phyloP scores from a whole-genome alignment of 2,113 vertebrate genomes.

The Acanthisitta chloris region DNA sequence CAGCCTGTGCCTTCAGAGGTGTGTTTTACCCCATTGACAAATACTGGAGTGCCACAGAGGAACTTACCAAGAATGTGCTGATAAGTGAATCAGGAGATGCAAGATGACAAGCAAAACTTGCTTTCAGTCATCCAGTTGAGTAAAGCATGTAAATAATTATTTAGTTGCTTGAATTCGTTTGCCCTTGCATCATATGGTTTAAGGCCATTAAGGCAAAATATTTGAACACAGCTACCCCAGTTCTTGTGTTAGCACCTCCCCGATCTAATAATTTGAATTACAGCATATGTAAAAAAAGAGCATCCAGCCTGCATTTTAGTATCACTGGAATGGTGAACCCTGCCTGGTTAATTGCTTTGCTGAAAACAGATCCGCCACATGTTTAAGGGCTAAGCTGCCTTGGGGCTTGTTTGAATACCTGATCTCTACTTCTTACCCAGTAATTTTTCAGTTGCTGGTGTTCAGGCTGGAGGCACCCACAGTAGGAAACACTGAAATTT shows the following conservation, averaged over 20 bases:
- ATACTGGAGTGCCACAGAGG: neutral
- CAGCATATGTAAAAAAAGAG: neutral
- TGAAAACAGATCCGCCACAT: conserved; percentile 22
- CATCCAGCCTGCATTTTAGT: neutral
- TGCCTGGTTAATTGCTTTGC: conserved; percentile 12
- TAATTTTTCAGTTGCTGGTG: neutral
- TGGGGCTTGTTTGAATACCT: conserved; percentile 47
- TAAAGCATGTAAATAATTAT: neutral
- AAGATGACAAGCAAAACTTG: neutral
- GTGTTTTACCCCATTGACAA: neutral
- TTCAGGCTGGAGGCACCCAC: neutral
- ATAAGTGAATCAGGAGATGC: neutral
- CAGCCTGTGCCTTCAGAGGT: neutral
- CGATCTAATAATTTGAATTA: neutral
- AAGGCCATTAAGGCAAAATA: neutral
- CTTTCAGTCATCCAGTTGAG: neutral
- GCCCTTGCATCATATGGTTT: neutral
- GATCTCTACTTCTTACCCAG: neutral
- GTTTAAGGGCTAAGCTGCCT: conserved; percentile 19
- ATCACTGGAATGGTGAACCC: neutral
- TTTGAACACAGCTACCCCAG: neutral
- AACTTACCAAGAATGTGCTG: neutral
- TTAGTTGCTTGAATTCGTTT: neutral
- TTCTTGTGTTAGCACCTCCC: neutral
- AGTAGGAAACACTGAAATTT: neutral